A percentile compares a stretch with the other conserved stretches of the same genome.
These are phyloP conservation scores for Nanorana parkeri DNA, from an alignment of 2,113 vertebrate genomes.

Conservation along the genomic window DNA sequence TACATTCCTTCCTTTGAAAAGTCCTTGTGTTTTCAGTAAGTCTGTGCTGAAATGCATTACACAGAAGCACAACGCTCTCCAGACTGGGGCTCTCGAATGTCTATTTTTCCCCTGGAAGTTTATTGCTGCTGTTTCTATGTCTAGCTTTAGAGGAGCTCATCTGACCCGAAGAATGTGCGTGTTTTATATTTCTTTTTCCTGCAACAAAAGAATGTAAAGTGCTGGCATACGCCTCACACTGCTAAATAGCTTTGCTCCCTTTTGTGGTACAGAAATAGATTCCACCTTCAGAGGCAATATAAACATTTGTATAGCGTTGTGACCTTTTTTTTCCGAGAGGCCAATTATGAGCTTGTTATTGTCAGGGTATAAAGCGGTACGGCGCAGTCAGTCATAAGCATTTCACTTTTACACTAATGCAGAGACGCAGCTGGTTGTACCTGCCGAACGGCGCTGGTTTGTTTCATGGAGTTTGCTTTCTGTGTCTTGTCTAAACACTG, in stretches of 20 bases:
- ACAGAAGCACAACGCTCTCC: background rate
- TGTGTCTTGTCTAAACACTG: no score
- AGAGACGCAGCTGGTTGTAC: no score
- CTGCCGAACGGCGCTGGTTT: no score
- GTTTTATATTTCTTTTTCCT: background rate
- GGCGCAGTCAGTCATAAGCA: no score
- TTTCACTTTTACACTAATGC: no score
- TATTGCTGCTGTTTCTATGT: background rate
- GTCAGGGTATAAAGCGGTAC: no score
- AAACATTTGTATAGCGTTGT: slow-evolving; percentile 18
- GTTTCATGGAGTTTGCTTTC: no score
- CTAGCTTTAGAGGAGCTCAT: background rate
- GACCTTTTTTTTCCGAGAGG: background rate
- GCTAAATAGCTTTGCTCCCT: background rate
- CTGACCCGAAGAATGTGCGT: slow-evolving; percentile 7
- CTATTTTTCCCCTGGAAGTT: background rate
- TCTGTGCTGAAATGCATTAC: background rate
- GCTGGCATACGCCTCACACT: background rate
- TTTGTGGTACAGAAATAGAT: background rate
- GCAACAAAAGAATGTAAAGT: slow-evolving; percentile 18
- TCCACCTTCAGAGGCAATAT: background rate
- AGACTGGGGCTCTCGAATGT: background rate
- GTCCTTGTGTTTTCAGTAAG: background rate
- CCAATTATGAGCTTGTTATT: background rate
- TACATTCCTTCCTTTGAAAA: background rate